These are phyloP conservation scores for Rhynchonycteris naso DNA, from an alignment of 2,797 vertebrate species.

Conservation along the genomic window DNA sequence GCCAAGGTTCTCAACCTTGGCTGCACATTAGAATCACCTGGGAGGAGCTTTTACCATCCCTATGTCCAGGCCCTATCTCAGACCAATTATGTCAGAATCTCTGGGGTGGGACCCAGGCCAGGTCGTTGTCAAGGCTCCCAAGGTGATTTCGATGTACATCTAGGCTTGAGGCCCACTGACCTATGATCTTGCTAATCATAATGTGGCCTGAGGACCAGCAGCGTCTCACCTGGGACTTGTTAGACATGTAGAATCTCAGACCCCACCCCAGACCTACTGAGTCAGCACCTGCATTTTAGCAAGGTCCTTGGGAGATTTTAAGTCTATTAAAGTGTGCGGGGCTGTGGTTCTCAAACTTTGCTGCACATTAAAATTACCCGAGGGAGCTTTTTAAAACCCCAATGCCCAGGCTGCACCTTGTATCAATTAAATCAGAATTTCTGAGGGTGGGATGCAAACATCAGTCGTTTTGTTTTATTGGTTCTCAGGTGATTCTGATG, in stretches of 20 bases:
- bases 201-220: not conserved
- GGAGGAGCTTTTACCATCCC: constrained; percentile 25
- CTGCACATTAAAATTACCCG: constrained; percentile 58
- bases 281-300: constrained; percentile 49
- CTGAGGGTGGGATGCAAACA: constrained; percentile 44
- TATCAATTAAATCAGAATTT: constrained; percentile 70
- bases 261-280: not conserved
- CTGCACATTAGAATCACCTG: not conserved
- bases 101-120: not conserved
- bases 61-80: not conserved
- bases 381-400: constrained; percentile 63
- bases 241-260: constrained; percentile 1
- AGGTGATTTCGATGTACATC: not conserved
- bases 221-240: not conserved
- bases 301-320: constrained; percentile 39
- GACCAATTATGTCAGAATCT: not conserved
- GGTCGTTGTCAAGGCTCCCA: not conserved
- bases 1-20: constrained; percentile 38
- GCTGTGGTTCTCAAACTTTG: constrained; percentile 49
- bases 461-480: constrained; percentile 47
- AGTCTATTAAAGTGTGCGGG: constrained; percentile 44
- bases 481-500: constrained; percentile 65
- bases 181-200: not conserved
- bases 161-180: not conserved
- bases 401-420: constrained; percentile 11